Evolutionary conservation across 2,888 invertebrate genomes (phyloP).

Genomic region (Ganaspis brasiliensis): DNA sequence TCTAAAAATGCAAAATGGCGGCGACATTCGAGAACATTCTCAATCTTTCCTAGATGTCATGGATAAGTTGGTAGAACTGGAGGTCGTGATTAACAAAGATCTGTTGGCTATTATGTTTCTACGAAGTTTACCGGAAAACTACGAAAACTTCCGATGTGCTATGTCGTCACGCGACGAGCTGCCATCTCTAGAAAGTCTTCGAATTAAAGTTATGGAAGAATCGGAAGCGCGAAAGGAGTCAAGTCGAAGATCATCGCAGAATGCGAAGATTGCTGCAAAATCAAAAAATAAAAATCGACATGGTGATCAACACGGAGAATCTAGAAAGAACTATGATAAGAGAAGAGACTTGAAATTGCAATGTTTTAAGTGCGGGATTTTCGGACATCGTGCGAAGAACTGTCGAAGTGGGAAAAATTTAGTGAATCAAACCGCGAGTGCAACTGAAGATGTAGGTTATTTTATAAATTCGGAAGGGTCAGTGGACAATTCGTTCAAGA

Average conservation of each 20-base stretch:
- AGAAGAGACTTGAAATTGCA: background rate
- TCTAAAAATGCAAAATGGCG: slow-evolving; percentile 47
- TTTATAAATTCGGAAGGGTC: background rate
- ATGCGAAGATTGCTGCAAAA: slow-evolving; percentile 39
- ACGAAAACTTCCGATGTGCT: slow-evolving; percentile 44
- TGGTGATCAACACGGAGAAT: background rate
- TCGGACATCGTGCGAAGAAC: background rate
- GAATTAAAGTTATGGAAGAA: background rate
- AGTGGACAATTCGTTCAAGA: background rate
- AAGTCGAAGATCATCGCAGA: slow-evolving; percentile 13
- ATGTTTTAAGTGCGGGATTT: background rate
- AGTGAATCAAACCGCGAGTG: background rate
- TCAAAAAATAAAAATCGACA: background rate
- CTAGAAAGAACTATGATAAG: background rate
- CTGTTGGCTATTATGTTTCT: slow-evolving; percentile 17
- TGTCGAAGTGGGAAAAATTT: background rate
- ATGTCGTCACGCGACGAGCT: slow-evolving; percentile 33
- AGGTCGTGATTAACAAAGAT: slow-evolving; percentile 47
- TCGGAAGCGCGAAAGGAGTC: background rate
- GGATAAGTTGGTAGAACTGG: slow-evolving; percentile 50
- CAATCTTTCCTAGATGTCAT: slow-evolving; percentile 46
- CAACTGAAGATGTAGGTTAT: background rate
- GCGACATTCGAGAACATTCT: slow-evolving; percentile 46
- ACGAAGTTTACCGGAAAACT: background rate
- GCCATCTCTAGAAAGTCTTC: background rate